phyloP scores from a whole-genome alignment of 2,888 invertebrate species.

The Dromius quadrimaculatus region DNA sequence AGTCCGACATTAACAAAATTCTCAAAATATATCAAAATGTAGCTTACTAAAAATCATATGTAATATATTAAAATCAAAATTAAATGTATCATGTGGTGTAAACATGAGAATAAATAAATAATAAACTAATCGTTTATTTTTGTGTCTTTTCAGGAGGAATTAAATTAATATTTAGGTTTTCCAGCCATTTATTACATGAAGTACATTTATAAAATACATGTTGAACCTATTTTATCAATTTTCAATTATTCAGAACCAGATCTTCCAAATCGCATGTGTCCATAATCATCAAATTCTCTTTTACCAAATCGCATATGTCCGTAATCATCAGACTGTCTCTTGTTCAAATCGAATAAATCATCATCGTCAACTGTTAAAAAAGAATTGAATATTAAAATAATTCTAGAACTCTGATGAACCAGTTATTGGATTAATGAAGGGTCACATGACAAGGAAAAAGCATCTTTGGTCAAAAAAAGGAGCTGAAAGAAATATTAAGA shows the following conservation, averaged over 20 bases:
- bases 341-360: slow-evolving; percentile 66
- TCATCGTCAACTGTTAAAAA: slow-evolving; percentile 64
- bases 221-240: neutral
- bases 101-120: slow-evolving; percentile 42
- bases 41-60: slow-evolving; percentile 47
- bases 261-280: slow-evolving; percentile 80
- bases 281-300: slow-evolving; percentile 79
- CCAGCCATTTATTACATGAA: slow-evolving; percentile 44
- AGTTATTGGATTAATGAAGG: too few relatives aligned
- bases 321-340: slow-evolving; percentile 71
- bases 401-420: too few relatives aligned
- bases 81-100: slow-evolving; percentile 42
- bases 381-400: slow-evolving; percentile 25
- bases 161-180: neutral
- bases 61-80: slow-evolving; percentile 39
- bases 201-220: slow-evolving; percentile 35
- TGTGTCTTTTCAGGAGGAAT: too few relatives aligned
- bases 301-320: slow-evolving; percentile 74
- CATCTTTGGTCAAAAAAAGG: too few relatives aligned
- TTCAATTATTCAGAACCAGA: slow-evolving; percentile 63
- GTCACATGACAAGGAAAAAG: too few relatives aligned
- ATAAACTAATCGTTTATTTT: slow-evolving; percentile 47
- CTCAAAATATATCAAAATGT: slow-evolving; percentile 49
- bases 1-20: slow-evolving; percentile 45
- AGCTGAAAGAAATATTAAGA: too few relatives aligned